A percentile compares a stretch with the other conserved stretches of the same genome.
Conservation (phyloP, 2,113 vertebrate species). For the Oreochromis aureus region DNA sequence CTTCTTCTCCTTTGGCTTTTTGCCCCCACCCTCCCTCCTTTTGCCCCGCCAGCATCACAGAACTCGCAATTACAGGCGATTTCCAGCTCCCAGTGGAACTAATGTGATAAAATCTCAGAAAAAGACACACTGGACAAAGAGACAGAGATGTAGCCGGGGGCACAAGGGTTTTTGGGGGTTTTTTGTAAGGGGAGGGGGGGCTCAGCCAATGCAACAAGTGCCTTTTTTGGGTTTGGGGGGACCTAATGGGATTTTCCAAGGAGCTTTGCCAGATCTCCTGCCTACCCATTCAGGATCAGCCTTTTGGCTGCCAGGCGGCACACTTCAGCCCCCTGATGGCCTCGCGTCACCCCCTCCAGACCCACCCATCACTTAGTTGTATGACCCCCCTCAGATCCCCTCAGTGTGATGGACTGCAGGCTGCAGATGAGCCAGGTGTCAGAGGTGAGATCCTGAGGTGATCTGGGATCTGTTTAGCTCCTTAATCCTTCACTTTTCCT, state of each 20-base stretch:
- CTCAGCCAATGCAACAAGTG: conserved; percentile 65
- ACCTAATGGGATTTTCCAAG: conserved; percentile 75
- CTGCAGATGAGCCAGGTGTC: background rate
- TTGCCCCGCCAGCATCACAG: conserved; percentile 21
- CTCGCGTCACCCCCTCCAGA: background rate
- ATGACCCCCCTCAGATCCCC: background rate
- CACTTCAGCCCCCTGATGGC: conserved; percentile 58
- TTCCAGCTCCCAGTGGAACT: conserved; percentile 71
- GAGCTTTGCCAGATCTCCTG: conserved; percentile 73
- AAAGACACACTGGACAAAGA: conserved; percentile 62
- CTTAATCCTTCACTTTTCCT: background rate
- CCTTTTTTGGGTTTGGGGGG: conserved; percentile 28
- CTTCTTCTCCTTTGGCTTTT: background rate
- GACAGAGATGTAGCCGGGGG: conserved; percentile 62
- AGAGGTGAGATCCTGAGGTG: background rate
- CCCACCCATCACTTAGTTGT: background rate
- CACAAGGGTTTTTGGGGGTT: background rate
- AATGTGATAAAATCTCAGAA: conserved; percentile 70
- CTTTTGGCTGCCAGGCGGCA: conserved; percentile 71
- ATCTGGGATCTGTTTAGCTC: background rate
- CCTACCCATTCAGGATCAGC: conserved; percentile 58
- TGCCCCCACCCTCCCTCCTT: background rate
- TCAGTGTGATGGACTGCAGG: background rate
- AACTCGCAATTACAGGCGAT: conserved; percentile 41
- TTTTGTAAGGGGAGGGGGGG: background rate